A percentile compares a stretch with the other conserved stretches of the same genome.
Evolutionary conservation across 2,888 invertebrate species (phyloP).

Genomic region (Tiliacea citrago): DNA sequence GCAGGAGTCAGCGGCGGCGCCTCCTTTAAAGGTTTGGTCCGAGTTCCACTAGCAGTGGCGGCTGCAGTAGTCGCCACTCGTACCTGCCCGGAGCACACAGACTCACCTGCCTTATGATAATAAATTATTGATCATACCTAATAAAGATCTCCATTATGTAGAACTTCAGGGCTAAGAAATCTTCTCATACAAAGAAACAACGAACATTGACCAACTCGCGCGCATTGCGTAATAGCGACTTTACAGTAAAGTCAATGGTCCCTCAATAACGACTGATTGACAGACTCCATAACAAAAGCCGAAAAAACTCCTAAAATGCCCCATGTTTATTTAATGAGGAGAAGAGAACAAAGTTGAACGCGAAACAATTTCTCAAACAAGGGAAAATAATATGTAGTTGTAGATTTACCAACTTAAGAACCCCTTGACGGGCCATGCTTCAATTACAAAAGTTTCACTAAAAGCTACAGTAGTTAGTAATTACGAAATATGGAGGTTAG

Average conservation of each 20-base stretch:
- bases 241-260: background rate
- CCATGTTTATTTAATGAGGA: constrained; percentile 9
- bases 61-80: too few relatives aligned
- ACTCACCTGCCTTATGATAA: too few relatives aligned
- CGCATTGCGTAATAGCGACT: background rate
- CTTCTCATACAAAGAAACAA: background rate
- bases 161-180: background rate
- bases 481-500: constrained; percentile 56
- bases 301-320: background rate
- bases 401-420: constrained; percentile 25
- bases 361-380: constrained; percentile 50
- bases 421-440: constrained; percentile 53
- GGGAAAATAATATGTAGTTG: constrained; percentile 20
- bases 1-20: too few relatives aligned
- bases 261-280: background rate
- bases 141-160: background rate
- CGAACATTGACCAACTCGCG: background rate
- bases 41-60: too few relatives aligned
- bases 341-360: constrained; percentile 30
- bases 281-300: background rate
- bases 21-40: too few relatives aligned
- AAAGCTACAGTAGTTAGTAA: constrained; percentile 57
- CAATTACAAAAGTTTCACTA: constrained; percentile 57
- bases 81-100: too few relatives aligned
- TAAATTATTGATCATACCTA: too few relatives aligned